Percentiles rank a stretch among this genome's conserved stretches.
Conservation (phyloP, 1,140 invertebrate genomes). For the Eumeta japonica region DNA sequence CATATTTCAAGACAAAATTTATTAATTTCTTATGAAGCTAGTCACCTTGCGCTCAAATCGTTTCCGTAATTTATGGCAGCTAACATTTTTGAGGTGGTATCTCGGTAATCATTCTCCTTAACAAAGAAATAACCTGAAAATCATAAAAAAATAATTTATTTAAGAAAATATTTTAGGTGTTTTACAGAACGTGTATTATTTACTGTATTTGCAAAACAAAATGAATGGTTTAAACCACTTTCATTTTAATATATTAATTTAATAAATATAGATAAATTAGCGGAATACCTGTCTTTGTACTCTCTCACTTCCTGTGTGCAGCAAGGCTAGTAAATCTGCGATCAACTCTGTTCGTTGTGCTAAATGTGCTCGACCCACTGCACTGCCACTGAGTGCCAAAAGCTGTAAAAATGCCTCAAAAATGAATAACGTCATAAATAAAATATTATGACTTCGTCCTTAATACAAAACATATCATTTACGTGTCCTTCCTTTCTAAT, state of each 20-base stretch:
- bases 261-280: slow-evolving; percentile 58
- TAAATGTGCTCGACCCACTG: slow-evolving; percentile 85
- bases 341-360: slow-evolving; percentile 85
- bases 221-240: neutral
- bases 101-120: slow-evolving; percentile 46
- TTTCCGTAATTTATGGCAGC: slow-evolving; percentile 30
- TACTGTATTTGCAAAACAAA: too few relatives aligned
- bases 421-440: neutral
- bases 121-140: slow-evolving; percentile 44
- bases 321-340: slow-evolving; percentile 78
- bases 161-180: neutral
- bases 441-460: too few relatives aligned
- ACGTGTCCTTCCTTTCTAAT: too few relatives aligned
- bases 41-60: slow-evolving; percentile 25
- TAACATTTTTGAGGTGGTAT: slow-evolving; percentile 45
- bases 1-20: neutral
- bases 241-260: neutral
- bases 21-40: neutral
- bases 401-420: slow-evolving; percentile 48
- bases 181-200: neutral
- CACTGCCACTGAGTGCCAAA: slow-evolving; percentile 88
- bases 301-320: slow-evolving; percentile 91
- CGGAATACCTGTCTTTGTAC: slow-evolving; percentile 91
- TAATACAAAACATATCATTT: neutral
- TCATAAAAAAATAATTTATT: slow-evolving; percentile 7